Percentiles rank a stretch among this genome's conserved stretches.
Evolutionary conservation across 2,797 vertebrate species (phyloP).

Genomic region (Micropoecilia bifurca): DNA sequence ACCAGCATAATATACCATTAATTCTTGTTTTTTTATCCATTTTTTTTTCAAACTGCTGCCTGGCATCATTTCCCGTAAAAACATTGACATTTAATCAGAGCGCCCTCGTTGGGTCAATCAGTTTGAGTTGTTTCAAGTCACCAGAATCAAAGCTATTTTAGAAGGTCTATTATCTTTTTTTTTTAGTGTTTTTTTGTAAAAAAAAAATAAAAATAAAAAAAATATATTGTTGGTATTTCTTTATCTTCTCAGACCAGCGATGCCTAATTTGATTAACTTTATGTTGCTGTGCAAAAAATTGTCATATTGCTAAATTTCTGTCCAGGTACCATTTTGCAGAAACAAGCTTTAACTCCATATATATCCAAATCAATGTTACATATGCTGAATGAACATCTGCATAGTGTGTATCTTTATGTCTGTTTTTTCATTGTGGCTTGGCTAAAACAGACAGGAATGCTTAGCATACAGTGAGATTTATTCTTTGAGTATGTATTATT

Average conservation of each 20-base stretch:
- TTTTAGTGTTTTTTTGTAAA: background rate
- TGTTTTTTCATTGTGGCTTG: background rate
- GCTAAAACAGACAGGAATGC: background rate
- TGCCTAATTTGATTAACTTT: background rate
- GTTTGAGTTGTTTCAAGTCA: conserved; percentile 27
- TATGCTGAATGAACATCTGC: background rate
- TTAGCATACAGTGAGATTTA: background rate
- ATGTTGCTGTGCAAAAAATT: background rate
- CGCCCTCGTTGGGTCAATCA: conserved; percentile 63
- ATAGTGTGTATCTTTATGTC: background rate
- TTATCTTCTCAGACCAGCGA: background rate
- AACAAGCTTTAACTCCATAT: background rate
- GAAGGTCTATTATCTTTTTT: conserved; percentile 1
- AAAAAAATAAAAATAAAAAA: background rate
- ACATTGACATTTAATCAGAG: conserved; percentile 73
- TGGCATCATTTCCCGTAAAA: conserved; percentile 39
- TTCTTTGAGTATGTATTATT: background rate
- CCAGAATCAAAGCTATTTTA: conserved; percentile 2
- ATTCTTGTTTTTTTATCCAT: conserved; percentile 21
- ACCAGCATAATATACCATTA: conserved; percentile 35
- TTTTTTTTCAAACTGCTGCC: conserved; percentile 29
- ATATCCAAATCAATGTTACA: background rate
- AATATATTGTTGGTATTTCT: background rate
- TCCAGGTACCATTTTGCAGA: background rate
- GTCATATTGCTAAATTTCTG: background rate